A percentile compares a stretch with the other conserved stretches of the same genome.
phyloP scores from a whole-genome alignment of 1,140 invertebrate genomes.

The Diplogasteroides magnus region DNA sequence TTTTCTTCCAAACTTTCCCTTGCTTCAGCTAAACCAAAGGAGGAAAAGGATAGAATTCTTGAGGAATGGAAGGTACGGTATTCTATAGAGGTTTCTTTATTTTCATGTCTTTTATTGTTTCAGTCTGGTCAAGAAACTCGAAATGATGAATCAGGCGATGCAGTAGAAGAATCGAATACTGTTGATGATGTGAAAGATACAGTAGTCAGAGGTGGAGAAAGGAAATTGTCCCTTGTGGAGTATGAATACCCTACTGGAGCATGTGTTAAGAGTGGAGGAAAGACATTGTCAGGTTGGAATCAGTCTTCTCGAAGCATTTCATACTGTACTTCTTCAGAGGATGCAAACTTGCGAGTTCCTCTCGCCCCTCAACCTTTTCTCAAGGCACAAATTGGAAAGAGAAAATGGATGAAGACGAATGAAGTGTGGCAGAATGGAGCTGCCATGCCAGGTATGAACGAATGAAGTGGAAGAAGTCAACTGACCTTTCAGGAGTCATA shows the following conservation, averaged over 20 bases:
- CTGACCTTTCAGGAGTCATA: too few species aligned
- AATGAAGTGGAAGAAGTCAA: too few species aligned
- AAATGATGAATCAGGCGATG: not conserved
- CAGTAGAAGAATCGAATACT: not conserved
- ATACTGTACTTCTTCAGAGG: not conserved
- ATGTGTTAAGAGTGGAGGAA: not conserved
- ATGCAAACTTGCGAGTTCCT: conserved; percentile 37
- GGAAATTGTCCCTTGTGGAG: not conserved
- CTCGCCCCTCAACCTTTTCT: conserved; percentile 30
- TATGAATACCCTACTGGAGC: not conserved
- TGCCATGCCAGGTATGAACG: conserved; percentile 26
- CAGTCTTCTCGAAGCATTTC: not conserved
- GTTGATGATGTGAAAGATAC: too few species aligned
- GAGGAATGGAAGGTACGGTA: conserved; percentile 2
- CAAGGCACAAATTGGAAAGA: conserved; percentile 20
- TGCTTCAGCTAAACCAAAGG: conserved; percentile 12
- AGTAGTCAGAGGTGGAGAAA: too few species aligned
- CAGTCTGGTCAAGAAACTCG: not conserved
- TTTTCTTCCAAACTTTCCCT: conserved; percentile 14
- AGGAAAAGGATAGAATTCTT: conserved; percentile 24
- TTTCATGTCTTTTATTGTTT: not conserved
- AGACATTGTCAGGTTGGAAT: not conserved
- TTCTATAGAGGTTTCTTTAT: not conserved
- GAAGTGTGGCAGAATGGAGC: conserved; percentile 37
- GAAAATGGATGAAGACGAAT: conserved; percentile 7